Base-by-base conservation (phyloP, 2,888 invertebrate species). In the Panzeria rudis region DNA sequence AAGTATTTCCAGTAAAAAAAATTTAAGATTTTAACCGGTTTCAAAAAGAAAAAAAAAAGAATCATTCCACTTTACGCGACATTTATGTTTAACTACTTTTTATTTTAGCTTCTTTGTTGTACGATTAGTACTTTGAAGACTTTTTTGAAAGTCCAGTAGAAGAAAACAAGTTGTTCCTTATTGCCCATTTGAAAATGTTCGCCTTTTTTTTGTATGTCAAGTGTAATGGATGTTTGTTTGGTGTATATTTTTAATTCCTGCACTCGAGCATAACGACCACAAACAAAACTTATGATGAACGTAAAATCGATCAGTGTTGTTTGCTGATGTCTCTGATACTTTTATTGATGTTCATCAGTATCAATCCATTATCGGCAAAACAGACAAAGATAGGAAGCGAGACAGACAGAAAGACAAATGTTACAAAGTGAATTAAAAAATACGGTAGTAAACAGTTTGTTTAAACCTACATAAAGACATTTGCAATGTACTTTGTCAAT, bases 361-460 rank as follows among this genome's bases (percentile, higher is more conserved):
- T 64, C 50, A 41, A 62, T 69, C 50, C 17, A 44, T 61, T 69
- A 69, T 62, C 52, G 59, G 59, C 35, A 66, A 78, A 61, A 66
- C 38, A 32, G 32, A 54, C 38, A 50, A 6, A 38, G 38, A 13
- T 3, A 11, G 11, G 38, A 13, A 13, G 38, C 8, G 35, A 35
- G 35, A 35, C 54, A 25, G 25, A 25, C 62, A n/a, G 23, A 23
- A 17, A 44, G 6, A 29, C 25, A 68, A 44, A 32, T 23, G n/a
- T 29, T 44, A 20, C 38, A 64, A 64, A 52, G 15, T 32, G 35
- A 50, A 25, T 23, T 23, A 23, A 41, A 50, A 25, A 54, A 68
- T 25, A 69, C 61, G 25, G 78, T 41, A 78, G 50, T 52, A 78
- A 78, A 69, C 50, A 11, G 61, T 78, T 69, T 38, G 66, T 68